These are phyloP conservation scores for Chloroclysta siterata DNA, from an alignment of 2,888 invertebrate genomes.

Conservation along the genomic window DNA sequence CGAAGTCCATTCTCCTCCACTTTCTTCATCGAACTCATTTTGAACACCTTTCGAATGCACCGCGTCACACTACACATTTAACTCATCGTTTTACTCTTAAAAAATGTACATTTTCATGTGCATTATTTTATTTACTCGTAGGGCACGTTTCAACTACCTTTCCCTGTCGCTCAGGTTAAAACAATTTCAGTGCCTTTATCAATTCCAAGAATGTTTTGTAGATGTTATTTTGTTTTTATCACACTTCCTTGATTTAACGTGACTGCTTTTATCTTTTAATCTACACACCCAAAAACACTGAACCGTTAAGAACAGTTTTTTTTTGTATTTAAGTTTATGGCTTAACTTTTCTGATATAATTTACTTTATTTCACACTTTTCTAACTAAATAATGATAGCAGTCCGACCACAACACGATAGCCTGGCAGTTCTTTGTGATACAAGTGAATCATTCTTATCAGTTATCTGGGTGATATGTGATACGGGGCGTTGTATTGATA, in stretches of 20 bases:
- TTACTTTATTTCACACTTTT: background rate
- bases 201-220: background rate
- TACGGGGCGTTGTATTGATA: constrained; percentile 64
- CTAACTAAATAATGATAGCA: background rate
- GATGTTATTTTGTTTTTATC: background rate
- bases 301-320: background rate
- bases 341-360: background rate
- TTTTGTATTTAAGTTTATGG: background rate
- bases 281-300: background rate
- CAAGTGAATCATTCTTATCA: constrained; percentile 55
- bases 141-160: background rate
- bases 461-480: constrained; percentile 59
- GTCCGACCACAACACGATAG: constrained; percentile 2
- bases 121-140: no score
- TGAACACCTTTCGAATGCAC: constrained; percentile 22
- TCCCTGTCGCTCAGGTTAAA: background rate
- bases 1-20: constrained; percentile 33
- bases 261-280: background rate
- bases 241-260: background rate
- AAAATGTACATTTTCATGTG: background rate
- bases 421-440: constrained; percentile 4
- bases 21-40: constrained; percentile 61
- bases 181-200: background rate
- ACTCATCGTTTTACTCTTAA: background rate
- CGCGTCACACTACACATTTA: constrained; percentile 15